Evolutionary conservation across 2,113 vertebrate genomes (phyloP).

Genomic region (Cricetomys ansorgei): DNA sequence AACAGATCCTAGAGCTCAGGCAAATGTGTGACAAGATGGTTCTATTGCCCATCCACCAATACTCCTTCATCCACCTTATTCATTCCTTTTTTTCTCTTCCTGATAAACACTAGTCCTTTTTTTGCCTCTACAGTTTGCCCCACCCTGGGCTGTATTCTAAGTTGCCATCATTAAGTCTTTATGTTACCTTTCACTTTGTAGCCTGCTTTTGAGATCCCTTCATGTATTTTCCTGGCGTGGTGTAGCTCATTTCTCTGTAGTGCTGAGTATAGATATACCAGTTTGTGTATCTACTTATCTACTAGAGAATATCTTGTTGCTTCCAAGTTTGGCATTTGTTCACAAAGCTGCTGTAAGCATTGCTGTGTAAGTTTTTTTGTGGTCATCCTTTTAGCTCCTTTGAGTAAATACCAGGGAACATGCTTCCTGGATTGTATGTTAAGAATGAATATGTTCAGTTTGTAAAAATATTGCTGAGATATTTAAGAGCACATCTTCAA

Average conservation of each 20-base stretch:
- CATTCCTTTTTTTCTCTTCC: neutral
- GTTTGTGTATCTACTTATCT: neutral
- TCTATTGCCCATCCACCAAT: neutral
- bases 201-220: neutral
- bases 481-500: too few species aligned
- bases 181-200: neutral
- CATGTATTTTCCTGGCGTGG: neutral
- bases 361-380: neutral
- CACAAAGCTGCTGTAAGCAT: slow-evolving; percentile 5
- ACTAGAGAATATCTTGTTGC: slow-evolving; percentile 3
- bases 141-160: neutral
- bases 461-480: slow-evolving; percentile 10
- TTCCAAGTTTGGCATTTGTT: neutral
- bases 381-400: neutral
- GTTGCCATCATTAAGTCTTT: neutral
- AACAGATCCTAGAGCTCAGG: neutral
- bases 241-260: neutral
- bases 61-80: neutral
- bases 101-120: neutral
- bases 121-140: neutral
- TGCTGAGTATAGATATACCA: neutral
- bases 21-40: neutral
- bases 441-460: slow-evolving; percentile 35
- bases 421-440: neutral
- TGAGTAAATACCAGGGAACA: neutral